These are phyloP conservation scores for Chrysopilus asiliformis DNA, from an alignment of 2,888 invertebrate species.

Conservation along the genomic window DNA sequence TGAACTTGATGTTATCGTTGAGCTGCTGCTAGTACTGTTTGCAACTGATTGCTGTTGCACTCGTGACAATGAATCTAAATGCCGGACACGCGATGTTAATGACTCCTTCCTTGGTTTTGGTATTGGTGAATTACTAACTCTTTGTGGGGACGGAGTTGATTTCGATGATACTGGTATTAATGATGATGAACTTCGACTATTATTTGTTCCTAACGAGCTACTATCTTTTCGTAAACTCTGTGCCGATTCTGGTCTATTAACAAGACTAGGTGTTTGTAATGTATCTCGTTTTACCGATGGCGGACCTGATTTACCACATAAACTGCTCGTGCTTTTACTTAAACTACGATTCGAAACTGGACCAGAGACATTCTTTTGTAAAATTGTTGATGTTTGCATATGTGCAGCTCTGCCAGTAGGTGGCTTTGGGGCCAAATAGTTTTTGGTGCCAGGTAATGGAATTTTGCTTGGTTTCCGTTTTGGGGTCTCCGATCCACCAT, in stretches of 20 bases:
- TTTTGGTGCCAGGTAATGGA: constrained; percentile 47
- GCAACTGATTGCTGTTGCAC: constrained; percentile 23
- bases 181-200: constrained; percentile 31
- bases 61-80: constrained; percentile 40
- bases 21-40: constrained; percentile 9
- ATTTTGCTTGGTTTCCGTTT: constrained; percentile 51
- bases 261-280: constrained; percentile 14
- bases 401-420: constrained; percentile 30
- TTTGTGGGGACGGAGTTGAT: constrained; percentile 16
- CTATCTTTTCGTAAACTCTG: constrained; percentile 35
- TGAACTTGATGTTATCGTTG: constrained; percentile 6
- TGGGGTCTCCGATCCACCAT: constrained; percentile 16
- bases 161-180: constrained; percentile 32
- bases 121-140: constrained; percentile 31
- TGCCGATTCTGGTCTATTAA: constrained; percentile 42
- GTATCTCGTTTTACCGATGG: constrained; percentile 12
- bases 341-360: constrained; percentile 29
- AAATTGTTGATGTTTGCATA: not conserved
- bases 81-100: constrained; percentile 39
- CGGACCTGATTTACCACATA: constrained; percentile 23
- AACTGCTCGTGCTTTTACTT: constrained; percentile 33
- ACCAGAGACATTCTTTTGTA: constrained; percentile 14
- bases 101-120: constrained; percentile 38
- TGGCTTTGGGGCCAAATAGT: constrained; percentile 49
- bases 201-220: constrained; percentile 21